phyloP scores from a whole-genome alignment of 1,140 invertebrate genomes.

The Protaetia brevitarsis region DNA sequence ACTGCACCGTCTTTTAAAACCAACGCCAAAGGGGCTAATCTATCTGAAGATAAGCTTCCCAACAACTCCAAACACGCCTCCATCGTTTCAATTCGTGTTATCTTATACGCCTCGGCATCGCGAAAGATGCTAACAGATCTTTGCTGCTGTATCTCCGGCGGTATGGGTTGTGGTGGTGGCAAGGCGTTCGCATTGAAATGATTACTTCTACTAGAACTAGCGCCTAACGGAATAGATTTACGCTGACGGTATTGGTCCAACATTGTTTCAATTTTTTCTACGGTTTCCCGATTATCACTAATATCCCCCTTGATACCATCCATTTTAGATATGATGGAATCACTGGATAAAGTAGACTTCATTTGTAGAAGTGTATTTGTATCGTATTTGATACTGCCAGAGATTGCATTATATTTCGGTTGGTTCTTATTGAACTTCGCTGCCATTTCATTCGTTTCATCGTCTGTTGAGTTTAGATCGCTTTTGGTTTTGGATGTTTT shows the following conservation, averaged over 20 bases:
- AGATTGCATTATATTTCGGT: constrained; percentile 37
- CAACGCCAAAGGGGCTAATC: constrained; percentile 53
- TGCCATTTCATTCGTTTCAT: constrained; percentile 47
- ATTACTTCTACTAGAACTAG: constrained; percentile 40
- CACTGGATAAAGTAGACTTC: constrained; percentile 45
- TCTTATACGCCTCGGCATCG: constrained; percentile 57
- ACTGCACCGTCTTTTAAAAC: constrained; percentile 55
- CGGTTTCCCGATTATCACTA: constrained; percentile 27
- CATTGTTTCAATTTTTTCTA: constrained; percentile 35
- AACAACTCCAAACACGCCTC: constrained; percentile 59
- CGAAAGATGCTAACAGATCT: constrained; percentile 74
- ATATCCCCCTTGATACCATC: constrained; percentile 12
- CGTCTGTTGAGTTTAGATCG: constrained; percentile 41
- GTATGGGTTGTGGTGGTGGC: constrained; percentile 58
- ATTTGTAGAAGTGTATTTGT: constrained; percentile 52
- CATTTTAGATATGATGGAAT: constrained; percentile 32
- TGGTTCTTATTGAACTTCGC: constrained; percentile 45
- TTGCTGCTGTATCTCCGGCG: constrained; percentile 73
- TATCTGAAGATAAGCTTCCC: constrained; percentile 54
- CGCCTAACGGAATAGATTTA: constrained; percentile 39
- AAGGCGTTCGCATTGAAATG: constrained; percentile 54
- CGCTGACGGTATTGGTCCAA: constrained; percentile 38
- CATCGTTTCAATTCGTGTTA: constrained; percentile 57
- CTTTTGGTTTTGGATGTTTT: constrained; percentile 22
- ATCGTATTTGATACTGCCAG: constrained; percentile 47